Conservation (phyloP, 2,888 invertebrate species). For the Lasius platythorax region DNA sequence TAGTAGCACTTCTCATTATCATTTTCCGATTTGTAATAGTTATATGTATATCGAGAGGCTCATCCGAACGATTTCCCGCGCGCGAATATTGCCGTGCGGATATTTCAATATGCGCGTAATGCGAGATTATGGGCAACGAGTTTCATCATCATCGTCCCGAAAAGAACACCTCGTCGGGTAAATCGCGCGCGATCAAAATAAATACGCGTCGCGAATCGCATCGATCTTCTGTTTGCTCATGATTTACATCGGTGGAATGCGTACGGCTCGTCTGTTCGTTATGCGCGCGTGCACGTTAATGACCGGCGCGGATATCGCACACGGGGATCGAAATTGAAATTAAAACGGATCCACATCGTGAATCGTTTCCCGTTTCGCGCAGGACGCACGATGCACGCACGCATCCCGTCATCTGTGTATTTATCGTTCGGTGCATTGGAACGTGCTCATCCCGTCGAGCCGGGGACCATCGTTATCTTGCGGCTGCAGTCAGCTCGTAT, state of each 20-base stretch:
- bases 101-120: constrained; percentile 32
- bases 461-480: constrained; percentile 41
- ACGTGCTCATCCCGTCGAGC: constrained; percentile 36
- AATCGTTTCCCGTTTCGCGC: constrained; percentile 70
- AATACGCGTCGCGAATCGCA: constrained; percentile 46
- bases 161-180: constrained; percentile 11
- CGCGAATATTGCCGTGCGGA: constrained; percentile 47
- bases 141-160: constrained; percentile 28
- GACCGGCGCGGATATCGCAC: constrained; percentile 49
- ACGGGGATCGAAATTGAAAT: constrained; percentile 71
- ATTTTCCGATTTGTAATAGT: constrained; percentile 28
- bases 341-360: constrained; percentile 65
- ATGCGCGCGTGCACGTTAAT: constrained; percentile 51
- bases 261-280: constrained; percentile 40
- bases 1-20: constrained; percentile 38
- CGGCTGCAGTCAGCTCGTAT: constrained; percentile 23
- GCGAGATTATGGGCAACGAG: constrained; percentile 60
- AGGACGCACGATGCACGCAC: constrained; percentile 47
- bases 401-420: constrained; percentile 50
- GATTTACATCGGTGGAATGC: constrained; percentile 67
- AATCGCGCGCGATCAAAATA: constrained; percentile 54
- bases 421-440: constrained; percentile 43
- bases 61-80: neutral
- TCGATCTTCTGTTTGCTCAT: constrained; percentile 66
- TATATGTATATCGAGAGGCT: neutral